Conservation (phyloP, 1,140 invertebrate genomes). For the Pogonognathellus flavescens region DNA sequence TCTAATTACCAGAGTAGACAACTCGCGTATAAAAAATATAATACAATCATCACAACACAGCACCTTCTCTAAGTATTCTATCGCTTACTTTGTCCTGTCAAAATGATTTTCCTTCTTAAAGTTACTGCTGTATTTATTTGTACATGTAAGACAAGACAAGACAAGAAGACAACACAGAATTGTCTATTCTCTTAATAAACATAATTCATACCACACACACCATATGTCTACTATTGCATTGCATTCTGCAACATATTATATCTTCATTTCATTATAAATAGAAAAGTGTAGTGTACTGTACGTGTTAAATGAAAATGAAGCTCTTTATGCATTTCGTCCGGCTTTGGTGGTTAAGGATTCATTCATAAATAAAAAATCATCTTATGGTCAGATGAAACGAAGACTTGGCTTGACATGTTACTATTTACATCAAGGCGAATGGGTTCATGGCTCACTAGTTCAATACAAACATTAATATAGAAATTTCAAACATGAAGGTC, state of each 20-base stretch:
- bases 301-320: no score
- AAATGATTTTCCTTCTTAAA: background rate
- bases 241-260: background rate
- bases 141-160: no score
- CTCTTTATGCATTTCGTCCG: background rate
- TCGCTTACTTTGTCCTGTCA: conserved; percentile 1
- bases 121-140: no score
- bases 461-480: background rate
- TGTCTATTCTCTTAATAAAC: no score
- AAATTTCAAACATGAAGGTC: background rate
- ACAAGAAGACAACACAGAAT: no score
- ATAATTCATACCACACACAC: no score
- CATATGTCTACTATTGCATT: background rate
- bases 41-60: no score
- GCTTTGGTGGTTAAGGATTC: conserved; percentile 7
- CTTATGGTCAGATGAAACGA: conserved; percentile 18
- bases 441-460: conserved; percentile 35
- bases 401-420: background rate
- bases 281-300: no score
- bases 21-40: no score
- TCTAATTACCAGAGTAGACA: no score
- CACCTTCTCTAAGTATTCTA: no score
- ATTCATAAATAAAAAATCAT: conserved; percentile 45
- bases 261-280: no score
- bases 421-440: conserved; percentile 16